Percentiles rank a stretch among this genome's conserved stretches.
Evolutionary conservation across 2,113 vertebrate genomes (phyloP).

Genomic region (Brachirus orientalis): DNA sequence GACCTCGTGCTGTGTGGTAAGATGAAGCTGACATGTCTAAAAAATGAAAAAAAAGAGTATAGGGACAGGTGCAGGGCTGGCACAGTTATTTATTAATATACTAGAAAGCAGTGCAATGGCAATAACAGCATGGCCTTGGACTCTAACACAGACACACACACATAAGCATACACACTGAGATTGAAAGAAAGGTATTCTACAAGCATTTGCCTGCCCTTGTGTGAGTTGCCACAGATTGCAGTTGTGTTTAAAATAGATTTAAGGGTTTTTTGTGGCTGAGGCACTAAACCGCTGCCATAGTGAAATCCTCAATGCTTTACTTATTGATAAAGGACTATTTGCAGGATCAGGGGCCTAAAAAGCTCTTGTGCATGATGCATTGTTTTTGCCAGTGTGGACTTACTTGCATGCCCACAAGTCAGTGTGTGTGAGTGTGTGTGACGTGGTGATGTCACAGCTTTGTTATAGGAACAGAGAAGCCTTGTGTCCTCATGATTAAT

Average conservation of each 20-base stretch:
- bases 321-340: conserved; percentile 62
- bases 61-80: conserved; percentile 39
- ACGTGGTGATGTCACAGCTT: conserved; percentile 83
- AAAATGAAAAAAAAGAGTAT: conserved; percentile 28
- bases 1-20: conserved; percentile 17
- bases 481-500: conserved; percentile 85
- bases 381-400: conserved; percentile 28
- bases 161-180: conserved; percentile 28
- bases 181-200: conserved; percentile 48
- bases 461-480: conserved; percentile 83
- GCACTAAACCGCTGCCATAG: conserved; percentile 40
- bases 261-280: conserved; percentile 48
- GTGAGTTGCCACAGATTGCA: conserved; percentile 39
- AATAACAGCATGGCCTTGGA: conserved; percentile 64
- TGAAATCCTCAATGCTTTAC: conserved; percentile 60
- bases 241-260: conserved; percentile 59
- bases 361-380: conserved; percentile 26
- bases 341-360: conserved; percentile 42
- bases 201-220: conserved; percentile 47
- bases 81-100: conserved; percentile 55
- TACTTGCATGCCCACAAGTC: conserved; percentile 38
- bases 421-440: conserved; percentile 46
- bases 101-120: conserved; percentile 35
- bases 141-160: conserved; percentile 28
- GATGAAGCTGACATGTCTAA: conserved; percentile 45